phyloP scores from a whole-genome alignment of 2,113 vertebrate species.

The Cephalopterus ornatus region DNA sequence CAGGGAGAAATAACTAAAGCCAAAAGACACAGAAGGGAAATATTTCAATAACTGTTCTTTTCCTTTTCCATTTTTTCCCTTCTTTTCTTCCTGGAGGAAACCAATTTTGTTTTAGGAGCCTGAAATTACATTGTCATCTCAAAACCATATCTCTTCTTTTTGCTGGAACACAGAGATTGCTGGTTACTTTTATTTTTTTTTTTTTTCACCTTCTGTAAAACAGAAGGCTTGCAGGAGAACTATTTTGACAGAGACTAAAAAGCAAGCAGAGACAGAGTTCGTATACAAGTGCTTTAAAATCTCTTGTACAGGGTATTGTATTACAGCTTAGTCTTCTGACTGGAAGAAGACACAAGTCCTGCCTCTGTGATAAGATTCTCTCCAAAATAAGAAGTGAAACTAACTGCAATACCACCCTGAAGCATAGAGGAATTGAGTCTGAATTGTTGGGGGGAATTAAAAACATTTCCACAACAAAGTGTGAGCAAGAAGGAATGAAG shows the following conservation, averaged over 20 bases:
- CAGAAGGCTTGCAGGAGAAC: constrained; percentile 1
- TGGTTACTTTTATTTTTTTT: not conserved
- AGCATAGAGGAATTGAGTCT: not conserved
- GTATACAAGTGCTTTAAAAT: not conserved
- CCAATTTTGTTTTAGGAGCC: not conserved
- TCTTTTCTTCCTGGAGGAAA: not conserved
- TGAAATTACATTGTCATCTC: constrained; percentile 9
- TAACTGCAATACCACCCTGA: not conserved
- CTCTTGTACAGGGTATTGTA: not conserved
- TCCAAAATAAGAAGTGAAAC: not conserved
- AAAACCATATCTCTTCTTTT: not conserved
- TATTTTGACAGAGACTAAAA: constrained; percentile 12
- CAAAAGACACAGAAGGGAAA: not conserved
- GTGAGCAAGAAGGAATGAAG: accelerated
- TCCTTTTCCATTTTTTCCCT: not conserved
- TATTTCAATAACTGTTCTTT: not conserved
- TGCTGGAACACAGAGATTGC: not conserved
- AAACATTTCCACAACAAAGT: not conserved
- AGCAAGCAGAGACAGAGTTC: not conserved
- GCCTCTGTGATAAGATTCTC: not conserved
- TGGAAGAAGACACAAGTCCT: not conserved
- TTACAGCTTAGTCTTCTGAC: not conserved
- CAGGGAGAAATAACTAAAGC: not conserved
- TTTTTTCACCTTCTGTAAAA: not conserved
- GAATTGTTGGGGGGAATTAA: not conserved